Percentiles rank a stretch among this genome's conserved stretches.
These are phyloP conservation scores for Rhagoletis pomonella DNA, from an alignment of 1,140 invertebrate genomes.

Conservation along the genomic window DNA sequence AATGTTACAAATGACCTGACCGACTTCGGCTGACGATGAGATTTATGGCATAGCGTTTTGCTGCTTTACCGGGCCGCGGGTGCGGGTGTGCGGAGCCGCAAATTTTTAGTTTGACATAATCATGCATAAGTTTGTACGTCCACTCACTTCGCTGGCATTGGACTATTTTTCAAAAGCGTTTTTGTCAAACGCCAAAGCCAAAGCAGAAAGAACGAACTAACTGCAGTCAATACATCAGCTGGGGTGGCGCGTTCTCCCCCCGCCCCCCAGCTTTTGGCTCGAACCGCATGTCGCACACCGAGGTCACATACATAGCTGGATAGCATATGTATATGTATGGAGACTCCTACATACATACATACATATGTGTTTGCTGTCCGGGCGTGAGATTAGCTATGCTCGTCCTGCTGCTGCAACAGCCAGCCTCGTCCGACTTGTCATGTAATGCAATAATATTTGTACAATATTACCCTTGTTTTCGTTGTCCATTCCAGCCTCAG, in stretches of 20 bases:
- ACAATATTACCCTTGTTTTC: constrained; percentile 46
- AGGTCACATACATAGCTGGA: background rate
- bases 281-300: background rate
- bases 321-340: background rate
- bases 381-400: constrained; percentile 31
- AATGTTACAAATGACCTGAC: constrained; percentile 52
- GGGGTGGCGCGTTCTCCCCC: background rate
- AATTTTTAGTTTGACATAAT: constrained; percentile 32
- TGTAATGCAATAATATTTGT: constrained; percentile 50
- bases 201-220: background rate
- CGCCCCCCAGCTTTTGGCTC: background rate
- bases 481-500: constrained; percentile 15
- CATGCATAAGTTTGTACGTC: background rate
- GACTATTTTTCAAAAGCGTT: constrained; percentile 26
- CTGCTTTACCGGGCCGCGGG: background rate
- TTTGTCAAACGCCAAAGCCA: constrained; percentile 14
- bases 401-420: constrained; percentile 41
- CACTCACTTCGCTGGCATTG: background rate
- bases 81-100: background rate
- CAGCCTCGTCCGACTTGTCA: constrained; percentile 34
- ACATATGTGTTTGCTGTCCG: background rate
- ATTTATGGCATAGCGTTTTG: constrained; percentile 55
- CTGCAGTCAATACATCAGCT: background rate
- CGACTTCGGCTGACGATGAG: constrained; percentile 22
- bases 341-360: background rate